Conservation (phyloP, 64 coral and sea anemone genomes). For the Stichodactyla mertensii region DNA sequence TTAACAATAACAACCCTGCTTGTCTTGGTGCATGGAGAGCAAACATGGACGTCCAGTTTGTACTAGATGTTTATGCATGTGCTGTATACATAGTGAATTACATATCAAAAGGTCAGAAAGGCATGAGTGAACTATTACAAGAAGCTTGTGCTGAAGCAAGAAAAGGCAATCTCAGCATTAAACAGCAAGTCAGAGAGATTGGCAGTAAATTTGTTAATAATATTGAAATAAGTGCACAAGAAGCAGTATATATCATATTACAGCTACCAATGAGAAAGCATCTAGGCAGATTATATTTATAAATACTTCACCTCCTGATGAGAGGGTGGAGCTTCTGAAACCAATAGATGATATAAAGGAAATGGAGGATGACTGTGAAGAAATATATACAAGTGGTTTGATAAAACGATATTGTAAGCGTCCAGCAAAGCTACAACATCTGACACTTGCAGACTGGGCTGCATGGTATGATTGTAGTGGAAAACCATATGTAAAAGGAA, state of each 20-base stretch:
- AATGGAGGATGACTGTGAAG: too few species aligned
- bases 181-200: too few species aligned
- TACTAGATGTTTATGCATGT: constrained; percentile 72
- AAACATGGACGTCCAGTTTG: constrained; percentile 77
- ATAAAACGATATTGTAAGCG: too few species aligned
- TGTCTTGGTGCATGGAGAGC: constrained; percentile 68
- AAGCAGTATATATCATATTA: too few species aligned
- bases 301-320: neutral
- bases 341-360: too few species aligned
- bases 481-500: constrained; percentile 36
- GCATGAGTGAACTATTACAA: constrained; percentile 73
- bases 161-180: too few species aligned
- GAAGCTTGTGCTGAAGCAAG: neutral
- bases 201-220: too few species aligned
- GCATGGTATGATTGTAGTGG: constrained; percentile 30
- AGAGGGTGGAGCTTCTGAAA: neutral
- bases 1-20: constrained; percentile 31
- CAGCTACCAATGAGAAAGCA: too few species aligned
- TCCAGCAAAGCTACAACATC: too few species aligned
- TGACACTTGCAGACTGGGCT: neutral
- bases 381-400: too few species aligned
- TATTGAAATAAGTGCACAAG: too few species aligned
- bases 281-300: too few species aligned
- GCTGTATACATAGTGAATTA: constrained; percentile 77
- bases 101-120: constrained; percentile 86